phyloP scores from a whole-genome alignment of 2,888 invertebrate genomes.

The Callosobruchus maculatus region DNA sequence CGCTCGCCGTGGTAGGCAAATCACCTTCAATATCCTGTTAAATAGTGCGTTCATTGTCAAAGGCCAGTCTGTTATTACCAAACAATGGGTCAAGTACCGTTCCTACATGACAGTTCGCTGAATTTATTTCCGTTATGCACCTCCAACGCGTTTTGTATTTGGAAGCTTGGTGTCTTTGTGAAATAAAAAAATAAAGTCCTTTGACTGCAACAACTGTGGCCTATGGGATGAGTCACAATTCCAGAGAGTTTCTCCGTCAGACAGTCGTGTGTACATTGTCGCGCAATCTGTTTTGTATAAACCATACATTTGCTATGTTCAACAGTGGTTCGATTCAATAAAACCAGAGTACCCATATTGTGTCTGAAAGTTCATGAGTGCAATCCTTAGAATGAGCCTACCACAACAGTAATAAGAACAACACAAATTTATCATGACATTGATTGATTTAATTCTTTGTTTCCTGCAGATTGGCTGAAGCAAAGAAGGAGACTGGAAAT shows the following conservation, averaged over 20 bases:
- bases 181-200: background rate
- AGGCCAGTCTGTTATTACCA: background rate
- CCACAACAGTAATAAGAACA: background rate
- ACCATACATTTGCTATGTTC: too few species aligned
- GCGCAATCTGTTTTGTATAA: background rate
- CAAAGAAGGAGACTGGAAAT: conserved; percentile 86
- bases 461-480: conserved; percentile 69
- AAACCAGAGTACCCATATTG: too few species aligned
- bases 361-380: background rate
- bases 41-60: background rate
- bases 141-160: background rate
- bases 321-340: too few species aligned
- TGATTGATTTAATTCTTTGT: background rate
- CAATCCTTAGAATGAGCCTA: background rate
- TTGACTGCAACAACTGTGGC: background rate
- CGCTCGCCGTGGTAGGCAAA: background rate
- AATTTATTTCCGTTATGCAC: background rate
- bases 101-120: background rate
- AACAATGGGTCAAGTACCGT: background rate
- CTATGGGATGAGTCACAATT: background rate
- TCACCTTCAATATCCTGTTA: background rate
- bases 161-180: background rate
- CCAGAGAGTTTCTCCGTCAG: background rate
- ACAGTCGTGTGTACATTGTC: background rate
- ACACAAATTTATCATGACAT: background rate